These are phyloP conservation scores for Tringa solitaria DNA, from an alignment of 2,113 vertebrate genomes.

Conservation along the genomic window DNA sequence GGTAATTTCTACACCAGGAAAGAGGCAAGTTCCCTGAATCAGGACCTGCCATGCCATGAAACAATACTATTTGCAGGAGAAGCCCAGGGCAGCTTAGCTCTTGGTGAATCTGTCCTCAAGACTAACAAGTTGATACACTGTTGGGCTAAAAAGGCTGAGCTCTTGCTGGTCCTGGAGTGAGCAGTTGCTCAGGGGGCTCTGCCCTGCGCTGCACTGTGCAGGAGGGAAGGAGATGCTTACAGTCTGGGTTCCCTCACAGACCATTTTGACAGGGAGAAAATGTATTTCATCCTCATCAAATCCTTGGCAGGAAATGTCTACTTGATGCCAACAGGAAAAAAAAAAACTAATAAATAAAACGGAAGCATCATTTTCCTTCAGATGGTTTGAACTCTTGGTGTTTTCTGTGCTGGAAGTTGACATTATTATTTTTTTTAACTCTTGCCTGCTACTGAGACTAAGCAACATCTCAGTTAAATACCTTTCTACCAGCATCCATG, in stretches of 20 bases:
- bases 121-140: not conserved
- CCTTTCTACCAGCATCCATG: not conserved
- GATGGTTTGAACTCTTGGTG: not conserved
- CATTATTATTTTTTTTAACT: not conserved
- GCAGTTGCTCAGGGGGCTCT: not conserved
- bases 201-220: fast-evolving
- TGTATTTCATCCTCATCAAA: conserved; percentile 35
- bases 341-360: conserved; percentile 13
- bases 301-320: conserved; percentile 1
- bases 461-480: not conserved
- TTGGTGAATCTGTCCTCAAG: not conserved
- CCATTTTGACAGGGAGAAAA: not conserved
- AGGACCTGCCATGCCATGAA: not conserved
- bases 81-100: not conserved
- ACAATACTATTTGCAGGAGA: not conserved
- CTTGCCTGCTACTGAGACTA: not conserved
- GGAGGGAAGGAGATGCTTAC: not conserved
- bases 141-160: not conserved
- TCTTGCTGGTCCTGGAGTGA: not conserved
- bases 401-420: conserved; percentile 7
- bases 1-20: not conserved
- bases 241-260: not conserved
- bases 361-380: not conserved
- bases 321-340: conserved; percentile 9
- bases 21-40: not conserved